These are phyloP conservation scores for Meandrina meandrites DNA, from an alignment of 92 coral and sea anemone genomes.

Conservation along the genomic window DNA sequence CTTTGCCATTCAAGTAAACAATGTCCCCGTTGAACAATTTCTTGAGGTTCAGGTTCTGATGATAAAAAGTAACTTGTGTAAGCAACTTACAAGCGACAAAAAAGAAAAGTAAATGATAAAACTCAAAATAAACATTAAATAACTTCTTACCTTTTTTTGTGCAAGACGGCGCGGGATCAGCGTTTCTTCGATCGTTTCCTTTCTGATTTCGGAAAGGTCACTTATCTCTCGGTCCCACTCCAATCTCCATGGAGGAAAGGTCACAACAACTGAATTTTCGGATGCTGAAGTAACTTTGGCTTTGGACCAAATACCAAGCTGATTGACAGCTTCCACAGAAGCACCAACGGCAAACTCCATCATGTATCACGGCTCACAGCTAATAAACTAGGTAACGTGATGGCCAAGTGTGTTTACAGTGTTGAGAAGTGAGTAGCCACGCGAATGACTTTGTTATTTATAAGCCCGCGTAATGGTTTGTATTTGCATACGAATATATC, in stretches of 20 bases:
- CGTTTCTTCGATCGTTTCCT: not conserved
- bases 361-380: too few relatives aligned
- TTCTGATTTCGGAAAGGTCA: too few relatives aligned
- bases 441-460: too few relatives aligned
- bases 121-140: conserved; percentile 10
- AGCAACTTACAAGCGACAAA: conserved; percentile 11
- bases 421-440: too few relatives aligned
- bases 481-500: too few relatives aligned
- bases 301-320: too few relatives aligned
- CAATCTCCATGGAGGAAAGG: conserved; percentile 5
- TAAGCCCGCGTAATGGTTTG: too few relatives aligned
- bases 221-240: not conserved
- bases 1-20: conserved; percentile 9
- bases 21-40: conserved; percentile 3
- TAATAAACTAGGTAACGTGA: too few relatives aligned
- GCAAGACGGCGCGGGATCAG: not conserved
- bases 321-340: too few relatives aligned
- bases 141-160: conserved; percentile 16
- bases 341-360: too few relatives aligned
- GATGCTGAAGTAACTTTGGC: not conserved
- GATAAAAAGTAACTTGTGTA: not conserved
- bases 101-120: not conserved
- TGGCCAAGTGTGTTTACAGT: too few relatives aligned
- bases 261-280: not conserved
- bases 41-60: conserved; percentile 14